Evolutionary conservation across 2,797 vertebrate genomes (phyloP).

Genomic region (Halcyon chelicuti): DNA sequence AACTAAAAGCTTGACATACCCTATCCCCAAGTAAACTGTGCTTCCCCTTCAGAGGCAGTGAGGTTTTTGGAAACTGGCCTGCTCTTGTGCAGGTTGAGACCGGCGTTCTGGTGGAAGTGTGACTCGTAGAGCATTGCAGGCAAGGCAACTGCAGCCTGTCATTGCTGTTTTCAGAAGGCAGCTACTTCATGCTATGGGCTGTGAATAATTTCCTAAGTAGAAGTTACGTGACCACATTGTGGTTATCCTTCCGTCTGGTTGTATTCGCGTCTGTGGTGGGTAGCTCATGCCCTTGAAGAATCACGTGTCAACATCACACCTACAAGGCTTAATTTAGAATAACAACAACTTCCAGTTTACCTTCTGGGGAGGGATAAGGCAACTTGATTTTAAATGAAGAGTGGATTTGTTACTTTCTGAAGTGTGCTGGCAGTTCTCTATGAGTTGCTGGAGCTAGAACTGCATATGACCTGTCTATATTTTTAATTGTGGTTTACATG

Average conservation of each 20-base stretch:
- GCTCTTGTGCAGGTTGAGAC: neutral
- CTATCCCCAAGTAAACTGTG: neutral
- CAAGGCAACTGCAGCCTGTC: neutral
- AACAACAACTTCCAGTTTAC: neutral
- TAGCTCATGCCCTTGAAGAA: neutral
- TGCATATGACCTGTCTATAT: neutral
- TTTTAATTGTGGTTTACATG: neutral
- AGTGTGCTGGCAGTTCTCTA: neutral
- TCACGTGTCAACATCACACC: neutral
- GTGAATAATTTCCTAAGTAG: neutral
- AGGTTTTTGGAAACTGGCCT: neutral
- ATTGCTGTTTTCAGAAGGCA: neutral
- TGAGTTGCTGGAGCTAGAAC: neutral
- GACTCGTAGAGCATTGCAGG: neutral
- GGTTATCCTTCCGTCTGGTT: neutral
- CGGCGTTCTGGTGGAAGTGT: neutral
- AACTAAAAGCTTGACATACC: neutral
- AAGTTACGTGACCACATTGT: neutral
- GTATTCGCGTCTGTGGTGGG: neutral
- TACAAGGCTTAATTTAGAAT: neutral
- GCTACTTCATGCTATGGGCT: neutral
- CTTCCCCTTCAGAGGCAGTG: neutral
- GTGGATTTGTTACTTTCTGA: neutral
- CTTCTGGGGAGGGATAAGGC: neutral
- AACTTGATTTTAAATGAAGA: neutral